Percentiles rank a stretch among this genome's conserved stretches.
Conservation (phyloP, 2,113 vertebrate species). For the Athene noctua region DNA sequence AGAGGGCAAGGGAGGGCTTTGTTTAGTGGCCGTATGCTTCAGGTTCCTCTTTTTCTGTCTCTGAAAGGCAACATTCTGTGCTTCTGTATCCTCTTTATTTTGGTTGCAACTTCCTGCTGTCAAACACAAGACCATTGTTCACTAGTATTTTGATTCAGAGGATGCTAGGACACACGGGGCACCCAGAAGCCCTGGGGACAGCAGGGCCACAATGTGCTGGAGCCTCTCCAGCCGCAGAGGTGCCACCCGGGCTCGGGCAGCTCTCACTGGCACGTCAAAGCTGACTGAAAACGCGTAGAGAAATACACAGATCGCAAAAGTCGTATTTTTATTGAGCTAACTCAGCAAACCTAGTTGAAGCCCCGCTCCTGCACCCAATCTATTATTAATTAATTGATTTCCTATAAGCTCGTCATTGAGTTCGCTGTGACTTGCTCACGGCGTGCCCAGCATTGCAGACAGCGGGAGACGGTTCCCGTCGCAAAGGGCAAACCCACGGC, state of each 20-base stretch:
- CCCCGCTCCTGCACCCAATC: background rate
- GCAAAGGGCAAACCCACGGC: rapidly evolving
- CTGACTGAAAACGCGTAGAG: background rate
- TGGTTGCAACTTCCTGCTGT: background rate
- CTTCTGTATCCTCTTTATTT: background rate
- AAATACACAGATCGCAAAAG: background rate
- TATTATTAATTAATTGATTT: constrained; percentile 53
- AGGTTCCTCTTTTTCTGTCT: background rate
- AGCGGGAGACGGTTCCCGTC: background rate
- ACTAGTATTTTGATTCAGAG: background rate
- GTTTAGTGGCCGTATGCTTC: rapidly evolving
- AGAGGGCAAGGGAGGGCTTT: background rate
- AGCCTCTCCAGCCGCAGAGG: background rate
- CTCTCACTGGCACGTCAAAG: rapidly evolving
- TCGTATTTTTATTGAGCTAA: background rate
- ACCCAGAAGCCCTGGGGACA: background rate
- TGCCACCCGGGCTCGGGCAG: background rate
- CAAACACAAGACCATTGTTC: background rate
- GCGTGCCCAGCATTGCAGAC: background rate
- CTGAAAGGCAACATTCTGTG: background rate
- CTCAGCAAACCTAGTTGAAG: background rate
- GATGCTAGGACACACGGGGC: rapidly evolving
- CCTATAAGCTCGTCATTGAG: background rate
- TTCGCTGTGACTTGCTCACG: background rate
- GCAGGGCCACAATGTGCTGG: rapidly evolving